Conservation (phyloP, 2,113 vertebrate genomes). For the Turnix velox region DNA sequence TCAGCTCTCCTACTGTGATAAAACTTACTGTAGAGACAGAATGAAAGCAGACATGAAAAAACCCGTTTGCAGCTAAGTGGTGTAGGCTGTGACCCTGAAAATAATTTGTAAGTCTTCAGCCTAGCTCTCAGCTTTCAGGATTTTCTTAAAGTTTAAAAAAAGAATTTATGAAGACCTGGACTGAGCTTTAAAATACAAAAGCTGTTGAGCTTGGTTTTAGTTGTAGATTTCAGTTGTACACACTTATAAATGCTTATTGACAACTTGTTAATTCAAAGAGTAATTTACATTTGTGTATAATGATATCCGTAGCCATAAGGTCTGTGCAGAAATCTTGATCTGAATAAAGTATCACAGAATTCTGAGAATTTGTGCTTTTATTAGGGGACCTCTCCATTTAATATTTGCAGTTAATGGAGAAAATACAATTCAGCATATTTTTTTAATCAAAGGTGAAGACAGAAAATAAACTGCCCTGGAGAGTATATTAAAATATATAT, state of each 20-base stretch:
- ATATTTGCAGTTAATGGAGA: neutral
- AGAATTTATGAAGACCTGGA: neutral
- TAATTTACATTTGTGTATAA: neutral
- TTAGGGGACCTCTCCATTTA: neutral
- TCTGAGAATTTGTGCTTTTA: neutral
- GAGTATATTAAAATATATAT: neutral
- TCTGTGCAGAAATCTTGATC: neutral
- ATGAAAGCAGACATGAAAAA: neutral
- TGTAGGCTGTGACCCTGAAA: neutral
- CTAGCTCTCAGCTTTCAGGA: neutral
- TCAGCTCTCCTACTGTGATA: neutral
- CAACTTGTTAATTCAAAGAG: neutral
- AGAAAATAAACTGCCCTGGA: neutral
- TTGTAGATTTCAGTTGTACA: neutral
- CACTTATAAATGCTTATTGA: conserved; percentile 5
- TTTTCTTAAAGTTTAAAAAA: neutral
- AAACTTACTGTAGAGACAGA: neutral
- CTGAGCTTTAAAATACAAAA: neutral
- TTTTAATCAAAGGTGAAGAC: neutral
- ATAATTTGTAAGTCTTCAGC: neutral
- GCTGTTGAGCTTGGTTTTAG: neutral
- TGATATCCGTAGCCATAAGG: neutral
- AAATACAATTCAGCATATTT: neutral
- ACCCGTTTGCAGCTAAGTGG: neutral
- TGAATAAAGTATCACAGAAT: neutral